phyloP scores from a whole-genome alignment of 2,888 invertebrate genomes.

The Pollenia angustigena region DNA sequence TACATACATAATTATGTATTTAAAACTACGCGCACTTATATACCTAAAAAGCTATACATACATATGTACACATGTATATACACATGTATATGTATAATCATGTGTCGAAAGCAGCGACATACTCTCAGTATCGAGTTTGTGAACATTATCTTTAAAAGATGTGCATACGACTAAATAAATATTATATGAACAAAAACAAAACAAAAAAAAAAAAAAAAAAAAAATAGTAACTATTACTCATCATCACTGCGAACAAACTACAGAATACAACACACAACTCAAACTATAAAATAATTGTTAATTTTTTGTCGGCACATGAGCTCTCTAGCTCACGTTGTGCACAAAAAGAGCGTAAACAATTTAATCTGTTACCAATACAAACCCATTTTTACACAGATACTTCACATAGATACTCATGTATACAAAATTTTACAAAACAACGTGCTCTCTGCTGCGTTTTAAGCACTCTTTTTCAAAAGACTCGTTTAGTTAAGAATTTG shows the following conservation, averaged over 20 bases:
- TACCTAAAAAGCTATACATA: slow-evolving; percentile 5
- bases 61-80: slow-evolving; percentile 4
- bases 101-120: slow-evolving; percentile 39
- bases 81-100: not conserved
- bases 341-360: not conserved
- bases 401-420: slow-evolving; percentile 74
- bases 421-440: slow-evolving; percentile 19
- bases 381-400: slow-evolving; percentile 68
- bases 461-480: not conserved
- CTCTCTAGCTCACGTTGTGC: not conserved
- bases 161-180: slow-evolving; percentile 63
- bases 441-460: not conserved
- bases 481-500: not conserved
- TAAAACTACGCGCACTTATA: slow-evolving; percentile 10
- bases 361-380: slow-evolving; percentile 15
- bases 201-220: slow-evolving; percentile 20
- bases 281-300: not conserved
- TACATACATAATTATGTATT: slow-evolving; percentile 64
- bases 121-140: slow-evolving; percentile 24
- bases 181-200: slow-evolving; percentile 8
- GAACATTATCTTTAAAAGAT: slow-evolving; percentile 64
- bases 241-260: slow-evolving; percentile 42
- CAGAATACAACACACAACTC: slow-evolving; percentile 42
- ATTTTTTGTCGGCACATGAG: not conserved
- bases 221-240: slow-evolving; percentile 61